These are phyloP conservation scores for Pipra filicauda DNA, from an alignment of 2,113 vertebrate genomes.

Conservation along the genomic window DNA sequence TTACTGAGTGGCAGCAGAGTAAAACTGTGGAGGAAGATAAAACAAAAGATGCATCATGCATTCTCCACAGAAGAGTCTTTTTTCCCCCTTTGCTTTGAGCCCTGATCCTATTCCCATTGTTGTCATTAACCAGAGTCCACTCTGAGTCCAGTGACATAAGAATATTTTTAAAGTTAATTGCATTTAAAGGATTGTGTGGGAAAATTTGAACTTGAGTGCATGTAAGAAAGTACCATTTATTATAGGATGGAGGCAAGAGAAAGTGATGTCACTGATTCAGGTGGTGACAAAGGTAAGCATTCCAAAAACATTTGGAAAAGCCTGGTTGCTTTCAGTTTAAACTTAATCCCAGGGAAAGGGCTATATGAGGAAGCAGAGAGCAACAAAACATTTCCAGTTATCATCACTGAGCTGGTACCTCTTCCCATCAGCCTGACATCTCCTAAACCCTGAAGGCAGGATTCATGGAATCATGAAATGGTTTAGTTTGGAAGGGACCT, in stretches of 20 bases:
- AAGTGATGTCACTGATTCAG: background rate
- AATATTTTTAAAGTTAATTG: background rate
- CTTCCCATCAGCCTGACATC: background rate
- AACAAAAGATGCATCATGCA: accelerated
- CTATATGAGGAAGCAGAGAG: background rate
- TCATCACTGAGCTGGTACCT: background rate
- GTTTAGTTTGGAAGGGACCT: background rate
- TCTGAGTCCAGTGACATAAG: background rate
- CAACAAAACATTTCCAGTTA: background rate
- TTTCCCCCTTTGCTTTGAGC: background rate
- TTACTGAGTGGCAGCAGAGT: background rate
- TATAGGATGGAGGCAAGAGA: background rate
- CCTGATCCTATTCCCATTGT: background rate
- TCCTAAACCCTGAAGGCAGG: background rate
- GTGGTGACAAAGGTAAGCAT: background rate
- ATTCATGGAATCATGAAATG: background rate
- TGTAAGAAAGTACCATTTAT: background rate
- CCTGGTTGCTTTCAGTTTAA: background rate
- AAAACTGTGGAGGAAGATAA: background rate
- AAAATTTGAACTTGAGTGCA: background rate
- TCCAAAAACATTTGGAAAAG: background rate
- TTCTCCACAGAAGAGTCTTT: background rate
- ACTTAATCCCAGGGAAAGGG: background rate
- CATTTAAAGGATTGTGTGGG: background rate
- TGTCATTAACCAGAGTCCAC: background rate